Evolutionary conservation across 53 echinoderm and acorn worm genomes (phyloP).

Genomic region (Holothuria scabra): DNA sequence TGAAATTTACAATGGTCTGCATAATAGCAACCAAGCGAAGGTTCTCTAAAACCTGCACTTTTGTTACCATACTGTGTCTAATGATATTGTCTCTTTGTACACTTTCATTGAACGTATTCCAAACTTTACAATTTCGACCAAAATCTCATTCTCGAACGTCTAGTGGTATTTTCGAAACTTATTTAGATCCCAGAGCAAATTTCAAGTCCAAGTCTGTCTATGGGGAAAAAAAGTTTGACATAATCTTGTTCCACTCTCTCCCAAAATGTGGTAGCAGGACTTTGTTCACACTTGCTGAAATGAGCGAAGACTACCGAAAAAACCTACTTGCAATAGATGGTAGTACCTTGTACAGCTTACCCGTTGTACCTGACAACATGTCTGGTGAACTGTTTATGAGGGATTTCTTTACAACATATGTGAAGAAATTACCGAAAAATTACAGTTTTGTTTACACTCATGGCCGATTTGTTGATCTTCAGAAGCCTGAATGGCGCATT

Average conservation of each 20-base stretch:
- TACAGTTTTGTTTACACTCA: conserved; percentile 15
- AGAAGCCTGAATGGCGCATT: background rate
- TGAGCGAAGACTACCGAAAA: background rate
- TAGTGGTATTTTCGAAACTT: too few species aligned
- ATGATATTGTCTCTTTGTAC: too few species aligned
- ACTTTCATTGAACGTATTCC: too few species aligned
- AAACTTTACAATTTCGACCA: too few species aligned
- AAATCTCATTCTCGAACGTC: too few species aligned
- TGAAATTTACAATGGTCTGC: too few species aligned
- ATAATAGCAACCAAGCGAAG: too few species aligned
- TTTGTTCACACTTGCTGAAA: background rate
- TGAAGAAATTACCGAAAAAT: background rate
- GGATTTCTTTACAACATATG: background rate
- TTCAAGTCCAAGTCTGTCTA: too few species aligned
- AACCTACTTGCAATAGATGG: background rate
- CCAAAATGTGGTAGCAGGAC: conserved; percentile 37
- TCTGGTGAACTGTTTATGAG: background rate
- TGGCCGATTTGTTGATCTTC: conserved; percentile 13
- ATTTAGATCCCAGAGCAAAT: too few species aligned
- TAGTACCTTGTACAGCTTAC: background rate
- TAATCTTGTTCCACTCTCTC: conserved; percentile 9
- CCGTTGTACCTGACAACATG: background rate
- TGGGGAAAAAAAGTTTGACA: too few species aligned
- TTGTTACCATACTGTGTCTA: too few species aligned
- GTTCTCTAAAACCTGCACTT: too few species aligned